Percentiles rank a stretch among this genome's conserved stretches.
phyloP scores from a whole-genome alignment of 2,888 invertebrate species.

The Agriopis leucophaearia region DNA sequence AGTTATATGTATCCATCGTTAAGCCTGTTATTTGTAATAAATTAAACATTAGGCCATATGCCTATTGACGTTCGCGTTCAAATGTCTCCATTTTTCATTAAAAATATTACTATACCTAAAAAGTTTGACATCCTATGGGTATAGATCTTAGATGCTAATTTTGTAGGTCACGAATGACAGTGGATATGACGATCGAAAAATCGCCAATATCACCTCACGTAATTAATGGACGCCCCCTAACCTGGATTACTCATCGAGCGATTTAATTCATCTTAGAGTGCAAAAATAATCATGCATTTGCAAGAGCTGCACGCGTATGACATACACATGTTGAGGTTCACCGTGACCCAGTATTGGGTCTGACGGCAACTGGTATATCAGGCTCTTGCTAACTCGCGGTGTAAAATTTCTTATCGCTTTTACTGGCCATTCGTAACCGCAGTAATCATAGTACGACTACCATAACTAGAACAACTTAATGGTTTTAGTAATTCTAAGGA shows the following conservation, averaged over 20 bases:
- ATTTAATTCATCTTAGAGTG: slow-evolving; percentile 12
- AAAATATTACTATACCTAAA: no score
- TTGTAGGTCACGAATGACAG: no score
- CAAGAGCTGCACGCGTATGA: slow-evolving; percentile 34
- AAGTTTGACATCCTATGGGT: no score
- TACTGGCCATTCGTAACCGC: slow-evolving; percentile 38
- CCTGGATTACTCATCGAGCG: slow-evolving; percentile 16
- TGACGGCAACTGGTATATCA: slow-evolving; percentile 51
- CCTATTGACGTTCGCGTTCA: no score
- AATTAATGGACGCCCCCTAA: no score
- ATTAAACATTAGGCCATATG: no score
- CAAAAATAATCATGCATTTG: slow-evolving; percentile 10
- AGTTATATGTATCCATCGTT: no score
- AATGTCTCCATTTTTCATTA: no score
- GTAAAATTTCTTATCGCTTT: slow-evolving; percentile 51
- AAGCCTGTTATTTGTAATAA: no score
- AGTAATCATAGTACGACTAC: slow-evolving; percentile 45
- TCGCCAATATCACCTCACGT: no score
- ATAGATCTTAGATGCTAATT: no score
- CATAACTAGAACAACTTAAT: slow-evolving; percentile 51
- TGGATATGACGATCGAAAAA: no score
- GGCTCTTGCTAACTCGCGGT: slow-evolving; percentile 41
- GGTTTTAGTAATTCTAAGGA: slow-evolving; percentile 25
- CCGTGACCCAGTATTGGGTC: slow-evolving; percentile 58
- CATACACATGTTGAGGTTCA: slow-evolving; percentile 49